Evolutionary conservation across 2,888 invertebrate species (phyloP).

Genomic region (Platycheirus albimanus): DNA sequence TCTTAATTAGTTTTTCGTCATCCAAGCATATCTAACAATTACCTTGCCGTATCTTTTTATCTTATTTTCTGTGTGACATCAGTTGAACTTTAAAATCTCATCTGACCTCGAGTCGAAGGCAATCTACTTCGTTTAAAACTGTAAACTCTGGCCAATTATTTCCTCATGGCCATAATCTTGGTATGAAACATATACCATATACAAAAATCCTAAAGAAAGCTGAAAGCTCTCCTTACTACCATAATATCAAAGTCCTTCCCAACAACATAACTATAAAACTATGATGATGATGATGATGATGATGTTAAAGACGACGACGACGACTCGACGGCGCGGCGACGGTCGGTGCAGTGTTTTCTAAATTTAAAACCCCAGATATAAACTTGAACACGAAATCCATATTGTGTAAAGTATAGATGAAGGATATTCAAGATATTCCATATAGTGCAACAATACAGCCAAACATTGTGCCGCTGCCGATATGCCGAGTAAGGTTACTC

Average conservation of each 20-base stretch:
- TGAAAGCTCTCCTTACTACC: conserved; percentile 56
- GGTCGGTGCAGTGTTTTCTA: conserved; percentile 56
- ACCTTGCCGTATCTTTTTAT: neutral
- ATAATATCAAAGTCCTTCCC: conserved; percentile 3
- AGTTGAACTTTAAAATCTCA: conserved; percentile 49
- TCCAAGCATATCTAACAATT: neutral
- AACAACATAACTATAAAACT: neutral
- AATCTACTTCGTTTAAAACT: conserved; percentile 21
- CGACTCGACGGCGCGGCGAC: no score
- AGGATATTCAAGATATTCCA: conserved; percentile 27
- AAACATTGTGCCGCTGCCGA: no score
- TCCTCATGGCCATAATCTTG: conserved; percentile 53
- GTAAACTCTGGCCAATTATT: conserved; percentile 50
- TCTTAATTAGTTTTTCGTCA: neutral
- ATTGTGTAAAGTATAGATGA: conserved; percentile 22
- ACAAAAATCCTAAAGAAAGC: conserved; percentile 41
- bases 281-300: conserved; percentile 28
- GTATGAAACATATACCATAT: conserved; percentile 22
- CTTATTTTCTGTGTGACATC: conserved; percentile 16
- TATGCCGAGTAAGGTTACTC: conserved; percentile 62
- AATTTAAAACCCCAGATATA: conserved; percentile 43
- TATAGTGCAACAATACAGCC: conserved; percentile 24
- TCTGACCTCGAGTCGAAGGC: conserved; percentile 57
- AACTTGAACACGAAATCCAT: conserved; percentile 42
- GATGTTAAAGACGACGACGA: no score